These are phyloP conservation scores for Diarsia rubi DNA, from an alignment of 2,888 invertebrate genomes.

Conservation along the genomic window DNA sequence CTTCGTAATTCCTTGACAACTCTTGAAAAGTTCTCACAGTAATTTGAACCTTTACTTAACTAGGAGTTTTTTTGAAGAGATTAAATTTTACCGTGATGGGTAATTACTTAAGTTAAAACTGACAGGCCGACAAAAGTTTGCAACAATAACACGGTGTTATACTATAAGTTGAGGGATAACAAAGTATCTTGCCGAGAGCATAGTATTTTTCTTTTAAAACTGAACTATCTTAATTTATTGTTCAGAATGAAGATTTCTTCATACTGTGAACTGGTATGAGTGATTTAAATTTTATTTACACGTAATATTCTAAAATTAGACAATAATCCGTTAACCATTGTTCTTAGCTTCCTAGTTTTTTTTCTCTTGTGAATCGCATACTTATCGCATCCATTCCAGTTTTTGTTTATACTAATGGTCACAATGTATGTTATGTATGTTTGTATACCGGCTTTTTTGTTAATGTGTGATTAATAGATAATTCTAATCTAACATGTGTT, in stretches of 20 bases:
- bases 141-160: background rate
- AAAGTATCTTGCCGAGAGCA: background rate
- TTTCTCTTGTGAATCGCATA: conserved; percentile 19
- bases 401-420: conserved; percentile 9
- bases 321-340: conserved; percentile 29
- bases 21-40: background rate
- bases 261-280: conserved; percentile 69
- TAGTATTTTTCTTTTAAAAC: background rate
- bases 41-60: background rate
- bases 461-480: conserved; percentile 13
- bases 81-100: background rate
- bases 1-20: background rate
- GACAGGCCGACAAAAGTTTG: background rate
- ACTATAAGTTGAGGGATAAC: background rate
- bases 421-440: background rate
- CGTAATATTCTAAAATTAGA: conserved; percentile 22
- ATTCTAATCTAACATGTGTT: conserved; percentile 11
- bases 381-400: conserved; percentile 16
- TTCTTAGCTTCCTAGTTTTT: conserved; percentile 30
- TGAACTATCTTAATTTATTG: conserved; percentile 56
- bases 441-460: conserved; percentile 17
- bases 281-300: conserved; percentile 41
- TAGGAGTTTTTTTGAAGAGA: background rate
- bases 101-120: no score
- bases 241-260: conserved; percentile 71